Base-by-base conservation (phyloP, 2,113 vertebrate species). In the Sebastes fasciatus region DNA sequence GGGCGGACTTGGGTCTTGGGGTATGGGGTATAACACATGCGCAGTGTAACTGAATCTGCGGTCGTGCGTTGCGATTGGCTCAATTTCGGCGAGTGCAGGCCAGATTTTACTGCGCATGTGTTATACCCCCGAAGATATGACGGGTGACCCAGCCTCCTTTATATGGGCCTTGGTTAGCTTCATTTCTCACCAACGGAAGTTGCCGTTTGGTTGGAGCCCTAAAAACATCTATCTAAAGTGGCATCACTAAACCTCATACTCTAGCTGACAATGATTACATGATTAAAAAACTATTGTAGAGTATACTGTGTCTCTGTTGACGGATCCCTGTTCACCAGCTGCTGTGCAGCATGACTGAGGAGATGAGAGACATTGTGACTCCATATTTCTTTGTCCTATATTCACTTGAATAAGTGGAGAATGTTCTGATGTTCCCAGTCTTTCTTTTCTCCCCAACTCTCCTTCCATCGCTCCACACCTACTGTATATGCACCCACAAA, bases 251-350 rank as follows among this genome's bases (percentile, higher is more conserved):
- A 73, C 42, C 3, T 61, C 16, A 49, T n/a, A 51, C 6, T n/a
- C 26, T 49, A 12, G 23, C n/a, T 80, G 73, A 76, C 48, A 68
- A 11, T 78, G 42, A 70, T 64, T 21, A 67, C 55, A 51, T 49
- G 43, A 49, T 52, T 46, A 26, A 51, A 40, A 68, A 68, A 49
- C 49, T 60, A 34, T 4, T 48, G 42, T 45, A 19, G 10, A 17
- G 34, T 19, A 66, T 14, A 55, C 46, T 63, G 52, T 14, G 13
- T 54, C 54, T 57, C 46, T 68, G 68, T 21, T 71, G 64, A 55
- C 8, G 1, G 49, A 79, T 84, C 62, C 17, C 21, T 64, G 79
- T 45, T 75, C 49, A 79, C 21, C 45, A 68, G 48, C 54, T 45
- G 12, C 51, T 74, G 11, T 46, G 26, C 19, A 80, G 61, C 42